Percentiles rank a stretch among this genome's conserved stretches.
These are phyloP conservation scores for Notolepis coatsorum DNA, from an alignment of 2,797 vertebrate genomes.

Conservation along the genomic window DNA sequence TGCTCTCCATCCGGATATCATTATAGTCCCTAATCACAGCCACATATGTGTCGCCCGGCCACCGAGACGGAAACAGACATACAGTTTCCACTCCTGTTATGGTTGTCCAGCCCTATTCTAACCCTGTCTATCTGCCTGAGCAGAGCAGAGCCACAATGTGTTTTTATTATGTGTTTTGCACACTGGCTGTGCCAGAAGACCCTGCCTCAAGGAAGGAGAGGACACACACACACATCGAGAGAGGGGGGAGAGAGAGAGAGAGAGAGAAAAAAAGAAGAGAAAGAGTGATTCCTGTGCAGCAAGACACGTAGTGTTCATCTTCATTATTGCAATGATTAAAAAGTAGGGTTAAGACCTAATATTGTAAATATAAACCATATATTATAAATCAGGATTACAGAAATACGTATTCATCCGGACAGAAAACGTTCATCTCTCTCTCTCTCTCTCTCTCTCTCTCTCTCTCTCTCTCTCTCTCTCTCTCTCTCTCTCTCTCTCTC, in stretches of 20 bases:
- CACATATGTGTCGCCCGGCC: constrained; percentile 70
- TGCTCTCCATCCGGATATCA: constrained; percentile 78
- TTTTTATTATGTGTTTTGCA: constrained; percentile 75
- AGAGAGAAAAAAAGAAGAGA: constrained; percentile 4
- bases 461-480: background rate
- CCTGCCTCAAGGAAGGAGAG: constrained; percentile 56
- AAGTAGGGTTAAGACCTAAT: too few relatives aligned
- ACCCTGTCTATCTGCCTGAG: constrained; percentile 61
- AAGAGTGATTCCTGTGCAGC: constrained; percentile 16
- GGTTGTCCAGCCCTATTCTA: constrained; percentile 63
- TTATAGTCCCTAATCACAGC: constrained; percentile 74
- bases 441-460: background rate
- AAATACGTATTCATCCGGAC: constrained; percentile 53
- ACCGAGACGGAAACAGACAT: constrained; percentile 68
- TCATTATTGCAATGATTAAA: constrained; percentile 64
- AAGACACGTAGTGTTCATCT: constrained; percentile 43
- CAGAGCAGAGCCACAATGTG: constrained; percentile 64
- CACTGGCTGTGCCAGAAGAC: constrained; percentile 60
- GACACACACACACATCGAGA: constrained; percentile 39
- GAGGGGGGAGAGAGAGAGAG: background rate
- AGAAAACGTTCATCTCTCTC: constrained; percentile 25
- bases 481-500: background rate
- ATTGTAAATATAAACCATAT: too few relatives aligned
- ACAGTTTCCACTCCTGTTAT: constrained; percentile 86
- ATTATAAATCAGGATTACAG: constrained; percentile 59